phyloP scores from a whole-genome alignment of 2,888 invertebrate species.

The Agonopterix arenella region DNA sequence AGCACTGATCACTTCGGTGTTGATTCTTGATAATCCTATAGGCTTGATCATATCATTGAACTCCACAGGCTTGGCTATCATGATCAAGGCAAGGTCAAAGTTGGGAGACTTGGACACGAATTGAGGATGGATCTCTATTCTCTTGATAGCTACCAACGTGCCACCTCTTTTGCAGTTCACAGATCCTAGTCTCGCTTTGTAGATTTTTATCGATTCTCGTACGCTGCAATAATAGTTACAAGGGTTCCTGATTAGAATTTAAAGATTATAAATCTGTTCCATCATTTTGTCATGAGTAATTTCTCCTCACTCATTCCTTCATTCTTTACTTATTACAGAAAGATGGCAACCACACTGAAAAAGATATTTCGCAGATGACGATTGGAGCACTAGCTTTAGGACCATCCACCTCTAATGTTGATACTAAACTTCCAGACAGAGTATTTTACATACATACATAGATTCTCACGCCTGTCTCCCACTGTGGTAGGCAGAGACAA shows the following conservation, averaged over 20 bases:
- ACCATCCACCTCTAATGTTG: no score
- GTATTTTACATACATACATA: no score
- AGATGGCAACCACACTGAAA: no score
- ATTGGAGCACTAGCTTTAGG: no score
- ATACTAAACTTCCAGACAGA: no score
- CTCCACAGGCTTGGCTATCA: slow-evolving; percentile 27
- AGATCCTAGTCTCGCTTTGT: slow-evolving; percentile 47
- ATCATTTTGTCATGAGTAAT: neutral
- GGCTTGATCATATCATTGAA: slow-evolving; percentile 32
- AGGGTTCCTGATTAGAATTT: no score
- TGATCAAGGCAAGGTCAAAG: slow-evolving; percentile 46
- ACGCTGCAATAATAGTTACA: slow-evolving; percentile 33
- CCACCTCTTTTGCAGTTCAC: slow-evolving; percentile 57
- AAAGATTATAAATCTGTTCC: neutral
- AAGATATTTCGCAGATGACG: no score
- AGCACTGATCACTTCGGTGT: slow-evolving; percentile 34
- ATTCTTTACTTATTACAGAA: no score
- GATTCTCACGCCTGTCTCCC: no score
- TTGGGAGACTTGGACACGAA: slow-evolving; percentile 31
- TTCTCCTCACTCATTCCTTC: neutral
- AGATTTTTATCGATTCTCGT: slow-evolving; percentile 51
- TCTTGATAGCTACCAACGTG: slow-evolving; percentile 32
- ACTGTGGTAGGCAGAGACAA: no score
- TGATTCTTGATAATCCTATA: slow-evolving; percentile 33
- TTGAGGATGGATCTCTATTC: slow-evolving; percentile 43